Base-by-base conservation (phyloP, 2,888 invertebrate genomes). In the Mythimna impura region DNA sequence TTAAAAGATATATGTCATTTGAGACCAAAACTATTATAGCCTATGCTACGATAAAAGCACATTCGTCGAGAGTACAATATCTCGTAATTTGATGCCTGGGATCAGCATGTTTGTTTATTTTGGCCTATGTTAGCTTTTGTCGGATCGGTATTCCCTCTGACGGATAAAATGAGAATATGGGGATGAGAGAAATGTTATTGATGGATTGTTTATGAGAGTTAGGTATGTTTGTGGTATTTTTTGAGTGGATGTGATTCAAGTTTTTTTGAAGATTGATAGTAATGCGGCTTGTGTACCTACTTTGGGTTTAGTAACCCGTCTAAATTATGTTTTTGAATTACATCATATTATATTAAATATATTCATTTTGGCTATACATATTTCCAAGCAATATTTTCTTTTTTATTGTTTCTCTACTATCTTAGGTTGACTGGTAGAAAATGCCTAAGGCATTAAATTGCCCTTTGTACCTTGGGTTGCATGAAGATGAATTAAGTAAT, bases 31-130 rank as follows among this genome's bases (percentile, higher is more conserved):
- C 75, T 82, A 77, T 84, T 71, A 82, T 72, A 76, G 66, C 60
- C 34, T 54, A 57, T 25, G 20, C 12, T 58, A 71, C 22, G 10
- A 73, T 73, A 80, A 85, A 72, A 76, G 63, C 75, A 66, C 63
- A 72, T 66, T 69, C 68, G 64, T 1, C 57, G 75, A 78, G 76
- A 75, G 73, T 67, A 87, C 81, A 85, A 87, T 87, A 88, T 86
- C 83, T 78, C 78, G 89, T 89, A 89, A 91, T 87, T 85, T 83
- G 88, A 90, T 85, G 85, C 88, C 70, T 54, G 84, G 82, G 87
- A 89, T 89, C 83, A 83, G 78, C 63, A 62, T 83, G 83, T 89
- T 86, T 90, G 88, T 90, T 89, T 88, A 86, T 80, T 77, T 84
- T 77, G 43, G 66, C 63, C 77, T 74, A 60, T 66, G 71, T 71